Percentiles rank a stretch among this genome's conserved stretches.
Evolutionary conservation across 2,888 invertebrate genomes (phyloP).

Genomic region (Gastracanthus pulcherrimus): DNA sequence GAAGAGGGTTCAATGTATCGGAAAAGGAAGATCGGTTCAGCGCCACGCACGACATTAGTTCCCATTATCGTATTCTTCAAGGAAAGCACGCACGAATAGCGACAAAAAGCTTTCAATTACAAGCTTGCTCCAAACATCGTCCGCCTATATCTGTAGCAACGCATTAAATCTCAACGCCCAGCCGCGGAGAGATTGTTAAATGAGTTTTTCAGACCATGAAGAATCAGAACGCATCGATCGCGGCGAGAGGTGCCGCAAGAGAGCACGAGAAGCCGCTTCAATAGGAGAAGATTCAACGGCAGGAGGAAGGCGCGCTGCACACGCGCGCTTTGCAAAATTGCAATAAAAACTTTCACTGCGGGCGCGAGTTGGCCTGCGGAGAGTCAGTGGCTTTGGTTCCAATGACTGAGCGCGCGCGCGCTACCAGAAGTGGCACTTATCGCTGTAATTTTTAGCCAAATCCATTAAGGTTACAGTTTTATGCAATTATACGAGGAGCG

Average conservation of each 20-base stretch:
- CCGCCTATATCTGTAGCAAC: too few species aligned
- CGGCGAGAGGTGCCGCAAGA: neutral
- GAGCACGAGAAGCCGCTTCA: neutral
- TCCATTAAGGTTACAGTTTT: neutral
- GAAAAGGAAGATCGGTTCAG: neutral
- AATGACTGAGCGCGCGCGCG: slow-evolving; percentile 23
- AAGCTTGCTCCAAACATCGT: neutral
- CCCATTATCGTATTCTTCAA: too few species aligned
- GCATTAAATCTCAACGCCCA: neutral
- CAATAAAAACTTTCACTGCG: slow-evolving; percentile 47
- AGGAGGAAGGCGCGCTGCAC: neutral
- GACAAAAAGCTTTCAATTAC: neutral
- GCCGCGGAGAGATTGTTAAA: neutral
- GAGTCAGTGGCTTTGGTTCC: too few species aligned
- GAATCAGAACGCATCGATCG: neutral
- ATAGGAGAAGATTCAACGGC: too few species aligned
- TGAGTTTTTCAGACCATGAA: slow-evolving; percentile 47
- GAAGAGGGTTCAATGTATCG: too few species aligned
- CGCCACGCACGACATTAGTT: too few species aligned
- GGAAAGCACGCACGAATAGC: neutral
- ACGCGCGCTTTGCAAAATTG: neutral
- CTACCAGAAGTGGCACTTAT: too few species aligned
- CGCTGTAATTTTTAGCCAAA: too few species aligned
- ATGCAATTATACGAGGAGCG: too few species aligned
- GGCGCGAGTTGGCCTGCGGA: too few species aligned